Evolutionary conservation across 2,113 vertebrate species (phyloP).

Genomic region (Dromiciops gliroides): DNA sequence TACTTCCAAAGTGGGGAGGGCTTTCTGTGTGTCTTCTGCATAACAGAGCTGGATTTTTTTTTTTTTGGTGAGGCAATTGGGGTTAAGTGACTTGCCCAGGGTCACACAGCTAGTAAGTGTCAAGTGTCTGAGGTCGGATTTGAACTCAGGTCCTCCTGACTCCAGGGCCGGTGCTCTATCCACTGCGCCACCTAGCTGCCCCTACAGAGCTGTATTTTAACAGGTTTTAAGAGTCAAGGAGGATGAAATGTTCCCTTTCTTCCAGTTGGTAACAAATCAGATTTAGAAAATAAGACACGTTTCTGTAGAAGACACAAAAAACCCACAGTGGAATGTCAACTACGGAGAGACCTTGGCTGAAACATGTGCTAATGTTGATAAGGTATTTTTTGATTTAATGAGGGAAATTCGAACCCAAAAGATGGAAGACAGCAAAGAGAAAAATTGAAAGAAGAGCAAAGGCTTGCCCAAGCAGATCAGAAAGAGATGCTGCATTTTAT

Average conservation of each 20-base stretch:
- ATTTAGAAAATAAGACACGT: slow-evolving; percentile 98
- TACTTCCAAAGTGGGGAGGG: slow-evolving; percentile 98
- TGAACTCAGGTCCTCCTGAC: too few relatives aligned
- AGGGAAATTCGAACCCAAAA: slow-evolving; percentile 97
- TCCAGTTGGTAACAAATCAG: slow-evolving; percentile 97
- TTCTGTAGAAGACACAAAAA: slow-evolving; percentile 96
- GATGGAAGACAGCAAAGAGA: slow-evolving; percentile 99
- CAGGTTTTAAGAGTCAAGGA: slow-evolving; percentile 99
- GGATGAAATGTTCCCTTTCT: slow-evolving; percentile 99
- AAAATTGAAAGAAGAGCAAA: slow-evolving; percentile 99
- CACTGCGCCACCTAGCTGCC: too few relatives aligned
- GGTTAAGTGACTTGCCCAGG: too few relatives aligned
- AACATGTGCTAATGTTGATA: slow-evolving; percentile 98
- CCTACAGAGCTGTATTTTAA: too few relatives aligned
- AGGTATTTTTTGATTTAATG: slow-evolving; percentile 99
- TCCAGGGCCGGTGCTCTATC: too few relatives aligned
- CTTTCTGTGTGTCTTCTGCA: slow-evolving; percentile 99
- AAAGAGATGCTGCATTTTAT: slow-evolving; percentile 99
- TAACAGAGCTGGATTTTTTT: slow-evolving; percentile 97
- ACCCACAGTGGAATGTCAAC: slow-evolving; percentile 97
- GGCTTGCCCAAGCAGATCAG: slow-evolving; percentile 97
- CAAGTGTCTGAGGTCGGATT: too few relatives aligned
- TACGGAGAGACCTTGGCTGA: slow-evolving; percentile 99
- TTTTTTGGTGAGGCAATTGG: slow-evolving; percentile 96
- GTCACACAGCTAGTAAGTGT: too few relatives aligned